These are phyloP conservation scores for Andrena praecox DNA, from an alignment of 2,888 invertebrate genomes.

Conservation along the genomic window DNA sequence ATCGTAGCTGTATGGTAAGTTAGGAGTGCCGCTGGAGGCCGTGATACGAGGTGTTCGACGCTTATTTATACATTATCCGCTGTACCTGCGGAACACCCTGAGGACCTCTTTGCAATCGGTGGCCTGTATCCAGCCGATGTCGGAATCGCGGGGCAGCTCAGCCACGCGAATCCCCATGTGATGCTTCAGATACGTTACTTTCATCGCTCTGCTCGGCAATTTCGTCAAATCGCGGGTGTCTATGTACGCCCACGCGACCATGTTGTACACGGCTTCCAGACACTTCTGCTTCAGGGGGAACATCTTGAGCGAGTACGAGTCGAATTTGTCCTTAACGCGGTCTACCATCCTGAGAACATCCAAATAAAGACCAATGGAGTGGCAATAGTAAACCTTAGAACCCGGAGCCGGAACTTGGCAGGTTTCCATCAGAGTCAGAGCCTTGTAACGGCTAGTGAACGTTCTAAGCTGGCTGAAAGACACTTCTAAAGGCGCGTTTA, in stretches of 20 bases:
- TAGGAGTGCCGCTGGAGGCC: too few species aligned
- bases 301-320: conserved; percentile 81
- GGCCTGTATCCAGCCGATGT: conserved; percentile 77
- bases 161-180: conserved; percentile 74
- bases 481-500: too few species aligned
- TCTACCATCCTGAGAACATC: conserved; percentile 76
- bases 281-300: conserved; percentile 84
- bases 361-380: background rate
- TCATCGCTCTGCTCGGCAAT: conserved; percentile 49
- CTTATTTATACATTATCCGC: too few species aligned
- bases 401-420: too few species aligned
- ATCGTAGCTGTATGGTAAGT: too few species aligned
- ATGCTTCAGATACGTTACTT: conserved; percentile 73
- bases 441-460: too few species aligned
- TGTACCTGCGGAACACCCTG: conserved; percentile 67
- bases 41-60: too few species aligned
- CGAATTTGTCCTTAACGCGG: conserved; percentile 84
- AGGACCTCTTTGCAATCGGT: conserved; percentile 64
- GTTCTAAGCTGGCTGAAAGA: too few species aligned
- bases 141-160: conserved; percentile 74
- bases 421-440: too few species aligned
- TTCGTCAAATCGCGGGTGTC: conserved; percentile 82
- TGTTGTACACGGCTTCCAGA: conserved; percentile 83
- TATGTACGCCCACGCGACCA: conserved; percentile 84
- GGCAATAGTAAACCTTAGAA: too few species aligned